These are phyloP conservation scores for Drosophila kohkoa DNA, from an alignment of 1,140 invertebrate species.

Conservation along the genomic window DNA sequence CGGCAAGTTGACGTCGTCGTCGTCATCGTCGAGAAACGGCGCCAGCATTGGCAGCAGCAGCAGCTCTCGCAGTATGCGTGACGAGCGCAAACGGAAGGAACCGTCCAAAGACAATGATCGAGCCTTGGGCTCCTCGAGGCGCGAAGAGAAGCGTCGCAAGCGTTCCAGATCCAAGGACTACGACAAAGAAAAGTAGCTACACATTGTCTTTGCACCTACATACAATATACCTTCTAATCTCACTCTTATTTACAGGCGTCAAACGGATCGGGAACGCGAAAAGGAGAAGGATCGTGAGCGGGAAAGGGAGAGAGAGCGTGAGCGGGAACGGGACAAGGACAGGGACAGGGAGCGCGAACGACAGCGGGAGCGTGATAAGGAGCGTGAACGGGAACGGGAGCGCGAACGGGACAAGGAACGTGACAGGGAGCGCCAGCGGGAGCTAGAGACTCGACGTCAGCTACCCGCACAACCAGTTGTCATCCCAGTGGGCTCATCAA, in stretches of 20 bases:
- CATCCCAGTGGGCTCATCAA: slow-evolving; percentile 67
- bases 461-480: slow-evolving; percentile 36
- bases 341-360: slow-evolving; percentile 75
- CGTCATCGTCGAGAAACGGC: slow-evolving; percentile 54
- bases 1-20: not conserved
- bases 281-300: slow-evolving; percentile 64
- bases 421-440: slow-evolving; percentile 76
- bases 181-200: slow-evolving; percentile 71
- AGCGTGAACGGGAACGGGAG: slow-evolving; percentile 62
- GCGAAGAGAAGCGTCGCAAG: slow-evolving; percentile 76
- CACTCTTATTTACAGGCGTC: slow-evolving; percentile 61
- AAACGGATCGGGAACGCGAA: slow-evolving; percentile 41
- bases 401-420: slow-evolving; percentile 54
- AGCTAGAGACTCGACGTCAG: slow-evolving; percentile 76
- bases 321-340: slow-evolving; percentile 66
- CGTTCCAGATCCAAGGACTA: slow-evolving; percentile 84
- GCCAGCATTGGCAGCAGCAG: slow-evolving; percentile 42
- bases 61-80: slow-evolving; percentile 36
- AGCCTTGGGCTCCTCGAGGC: slow-evolving; percentile 85
- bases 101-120: slow-evolving; percentile 80
- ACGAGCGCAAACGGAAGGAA: slow-evolving; percentile 71
- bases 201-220: too few species aligned
- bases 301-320: slow-evolving; percentile 25
- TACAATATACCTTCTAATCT: too few species aligned
- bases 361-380: slow-evolving; percentile 63